Percentiles rank a stretch among this genome's conserved stretches.
Conservation (phyloP, 1,140 invertebrate species). For the Stegodyphus mimosarum region DNA sequence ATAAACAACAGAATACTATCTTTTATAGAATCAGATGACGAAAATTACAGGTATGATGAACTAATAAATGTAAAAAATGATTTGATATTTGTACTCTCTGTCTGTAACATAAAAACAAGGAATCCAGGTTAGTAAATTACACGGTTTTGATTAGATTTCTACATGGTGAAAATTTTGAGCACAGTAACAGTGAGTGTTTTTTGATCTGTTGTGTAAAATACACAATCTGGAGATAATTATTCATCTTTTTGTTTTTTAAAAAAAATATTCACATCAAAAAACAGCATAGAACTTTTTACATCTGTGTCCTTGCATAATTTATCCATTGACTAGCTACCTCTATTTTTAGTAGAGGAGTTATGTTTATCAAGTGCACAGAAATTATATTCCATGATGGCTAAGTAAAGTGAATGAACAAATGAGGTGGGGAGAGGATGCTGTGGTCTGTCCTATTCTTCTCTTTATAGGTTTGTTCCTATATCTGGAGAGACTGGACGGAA, state of each 20-base stretch:
- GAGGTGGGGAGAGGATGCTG: conserved; percentile 43
- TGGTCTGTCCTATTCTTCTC: conserved; percentile 52
- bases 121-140: conserved; percentile 22
- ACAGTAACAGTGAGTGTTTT: conserved; percentile 29
- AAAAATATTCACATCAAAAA: conserved; percentile 40
- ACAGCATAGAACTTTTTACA: conserved; percentile 8
- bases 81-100: conserved; percentile 48
- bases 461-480: conserved; percentile 50
- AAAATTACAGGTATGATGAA: not conserved
- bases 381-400: conserved; percentile 31
- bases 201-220: conserved; percentile 48
- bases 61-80: conserved; percentile 24
- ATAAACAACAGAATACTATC: no score
- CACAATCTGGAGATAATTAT: conserved; percentile 21
- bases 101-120: conserved; percentile 45
- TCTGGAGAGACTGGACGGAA: conserved; percentile 59
- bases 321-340: conserved; percentile 16
- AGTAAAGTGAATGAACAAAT: conserved; percentile 48
- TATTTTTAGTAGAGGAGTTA: conserved; percentile 4
- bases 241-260: conserved; percentile 4
- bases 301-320: conserved; percentile 10
- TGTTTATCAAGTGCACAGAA: conserved; percentile 34
- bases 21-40: not conserved
- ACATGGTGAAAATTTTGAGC: conserved; percentile 52
- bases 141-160: conserved; percentile 35